Percentiles rank a stretch among this genome's conserved stretches.
Conservation (phyloP, 2,113 vertebrate species). For the Vulpes ferrilata region DNA sequence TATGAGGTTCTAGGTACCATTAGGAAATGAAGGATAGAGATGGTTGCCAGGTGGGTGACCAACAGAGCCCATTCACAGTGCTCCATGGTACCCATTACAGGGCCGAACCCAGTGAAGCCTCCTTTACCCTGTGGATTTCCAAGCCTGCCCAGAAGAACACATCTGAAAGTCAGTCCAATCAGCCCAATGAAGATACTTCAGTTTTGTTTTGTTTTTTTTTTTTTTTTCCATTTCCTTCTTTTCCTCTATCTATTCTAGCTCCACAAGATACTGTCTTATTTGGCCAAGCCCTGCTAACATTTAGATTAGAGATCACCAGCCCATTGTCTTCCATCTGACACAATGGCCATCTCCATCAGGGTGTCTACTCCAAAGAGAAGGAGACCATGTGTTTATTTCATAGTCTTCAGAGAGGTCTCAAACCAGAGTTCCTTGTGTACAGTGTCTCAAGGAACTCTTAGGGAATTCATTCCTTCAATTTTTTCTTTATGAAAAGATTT, state of each 20-base stretch:
- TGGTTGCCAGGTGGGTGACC: background rate
- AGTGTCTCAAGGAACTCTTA: background rate
- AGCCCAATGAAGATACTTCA: background rate
- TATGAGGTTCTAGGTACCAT: background rate
- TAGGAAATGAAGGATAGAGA: background rate
- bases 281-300: background rate
- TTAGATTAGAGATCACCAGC: too few species aligned
- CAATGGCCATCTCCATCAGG: background rate
- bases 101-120: too few species aligned
- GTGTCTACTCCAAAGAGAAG: background rate
- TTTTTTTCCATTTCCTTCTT: background rate
- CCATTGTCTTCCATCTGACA: fast-evolving
- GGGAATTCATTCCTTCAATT: background rate
- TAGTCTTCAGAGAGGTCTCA: background rate
- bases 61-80: background rate
- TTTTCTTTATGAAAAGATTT: background rate
- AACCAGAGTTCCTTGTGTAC: background rate
- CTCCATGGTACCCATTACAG: background rate
- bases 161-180: background rate
- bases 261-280: background rate
- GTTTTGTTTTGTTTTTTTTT: too few species aligned
- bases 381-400: background rate
- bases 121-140: background rate
- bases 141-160: background rate
- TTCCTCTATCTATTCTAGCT: background rate